Conservation (phyloP, 1,140 invertebrate genomes). For the Mercenaria mercenaria region DNA sequence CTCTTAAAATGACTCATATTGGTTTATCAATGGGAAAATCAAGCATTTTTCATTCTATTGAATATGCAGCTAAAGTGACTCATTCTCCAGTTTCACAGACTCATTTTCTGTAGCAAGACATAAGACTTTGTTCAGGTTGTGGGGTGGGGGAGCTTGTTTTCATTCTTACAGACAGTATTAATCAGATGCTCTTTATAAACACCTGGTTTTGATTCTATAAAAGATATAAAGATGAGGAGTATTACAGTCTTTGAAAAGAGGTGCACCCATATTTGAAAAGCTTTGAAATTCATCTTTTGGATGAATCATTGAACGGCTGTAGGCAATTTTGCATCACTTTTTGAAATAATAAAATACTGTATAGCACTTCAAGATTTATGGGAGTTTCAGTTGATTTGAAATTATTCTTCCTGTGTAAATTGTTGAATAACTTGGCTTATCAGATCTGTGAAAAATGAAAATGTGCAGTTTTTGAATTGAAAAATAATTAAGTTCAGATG, state of each 20-base stretch:
- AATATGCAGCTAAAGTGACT: background rate
- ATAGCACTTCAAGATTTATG: background rate
- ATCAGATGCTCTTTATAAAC: background rate
- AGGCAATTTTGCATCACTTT: background rate
- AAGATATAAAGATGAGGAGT: background rate
- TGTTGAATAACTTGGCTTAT: background rate
- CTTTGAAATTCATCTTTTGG: background rate
- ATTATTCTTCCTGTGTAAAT: background rate
- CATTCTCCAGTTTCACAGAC: background rate
- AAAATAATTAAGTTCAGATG: background rate
- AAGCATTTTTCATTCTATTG: constrained; percentile 8
- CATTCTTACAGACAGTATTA: background rate
- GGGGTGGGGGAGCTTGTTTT: background rate
- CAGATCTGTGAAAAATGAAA: background rate
- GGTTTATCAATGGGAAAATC: constrained; percentile 32
- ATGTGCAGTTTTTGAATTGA: background rate
- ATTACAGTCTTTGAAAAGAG: background rate
- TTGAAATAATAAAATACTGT: background rate
- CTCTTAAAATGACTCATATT: constrained; percentile 25
- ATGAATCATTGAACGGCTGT: background rate
- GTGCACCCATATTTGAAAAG: background rate
- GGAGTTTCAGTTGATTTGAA: background rate
- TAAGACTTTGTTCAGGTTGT: background rate
- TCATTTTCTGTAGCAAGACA: background rate
- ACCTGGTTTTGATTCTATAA: background rate